Evolutionary conservation across 1,140 invertebrate genomes (phyloP).

Genomic region (Dinoponera quadriceps): DNA sequence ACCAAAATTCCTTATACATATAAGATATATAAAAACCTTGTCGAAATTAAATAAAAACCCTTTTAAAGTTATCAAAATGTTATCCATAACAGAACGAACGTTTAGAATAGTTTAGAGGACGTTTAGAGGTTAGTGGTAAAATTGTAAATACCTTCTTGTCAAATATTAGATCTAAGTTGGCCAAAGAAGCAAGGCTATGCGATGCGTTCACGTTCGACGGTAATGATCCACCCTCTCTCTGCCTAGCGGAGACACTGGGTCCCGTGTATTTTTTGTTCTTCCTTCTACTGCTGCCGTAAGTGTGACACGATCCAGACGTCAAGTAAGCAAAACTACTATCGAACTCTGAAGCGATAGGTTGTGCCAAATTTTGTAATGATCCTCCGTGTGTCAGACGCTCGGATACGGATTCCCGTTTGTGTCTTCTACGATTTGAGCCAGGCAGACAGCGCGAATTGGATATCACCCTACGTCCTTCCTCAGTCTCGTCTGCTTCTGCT

Average conservation of each 20-base stretch:
- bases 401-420: conserved; percentile 85
- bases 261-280: conserved; percentile 82
- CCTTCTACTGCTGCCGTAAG: conserved; percentile 78
- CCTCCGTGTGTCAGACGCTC: conserved; percentile 86
- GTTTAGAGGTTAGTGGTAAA: not conserved
- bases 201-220: conserved; percentile 88
- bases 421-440: conserved; percentile 81
- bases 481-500: conserved; percentile 87
- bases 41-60: not conserved
- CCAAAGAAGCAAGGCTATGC: conserved; percentile 81
- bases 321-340: conserved; percentile 82
- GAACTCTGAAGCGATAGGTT: conserved; percentile 82
- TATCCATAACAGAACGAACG: conserved; percentile 26
- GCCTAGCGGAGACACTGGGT: conserved; percentile 87
- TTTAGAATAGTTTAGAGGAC: not conserved
- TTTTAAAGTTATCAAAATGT: conserved; percentile 1
- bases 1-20: conserved; percentile 22
- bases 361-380: conserved; percentile 87
- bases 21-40: not conserved
- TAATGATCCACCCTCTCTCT: conserved; percentile 89
- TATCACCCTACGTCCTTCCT: conserved; percentile 81
- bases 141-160: conserved; percentile 81
- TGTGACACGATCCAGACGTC: conserved; percentile 80
- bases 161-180: conserved; percentile 82
- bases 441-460: conserved; percentile 81